phyloP scores from a whole-genome alignment of 2,797 vertebrate genomes.

The Thunnus albacares region DNA sequence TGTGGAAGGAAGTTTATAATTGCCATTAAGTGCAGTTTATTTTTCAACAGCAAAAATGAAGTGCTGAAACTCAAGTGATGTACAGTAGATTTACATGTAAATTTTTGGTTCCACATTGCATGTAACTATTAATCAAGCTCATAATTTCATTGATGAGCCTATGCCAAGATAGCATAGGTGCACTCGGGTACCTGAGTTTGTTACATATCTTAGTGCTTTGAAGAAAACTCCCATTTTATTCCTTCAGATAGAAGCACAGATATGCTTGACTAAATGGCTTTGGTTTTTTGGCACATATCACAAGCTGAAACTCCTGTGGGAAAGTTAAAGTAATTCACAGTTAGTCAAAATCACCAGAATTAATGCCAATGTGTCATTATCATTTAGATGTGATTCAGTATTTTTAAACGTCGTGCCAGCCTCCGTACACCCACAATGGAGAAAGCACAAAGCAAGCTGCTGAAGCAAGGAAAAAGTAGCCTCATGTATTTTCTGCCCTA shows the following conservation, averaged over 20 bases:
- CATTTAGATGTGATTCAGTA: slow-evolving; percentile 21
- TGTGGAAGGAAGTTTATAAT: background rate
- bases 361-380: slow-evolving; percentile 21
- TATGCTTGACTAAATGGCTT: background rate
- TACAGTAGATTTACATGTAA: background rate
- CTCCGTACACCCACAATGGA: slow-evolving; percentile 13
- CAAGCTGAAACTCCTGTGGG: slow-evolving; percentile 3
- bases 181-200: background rate
- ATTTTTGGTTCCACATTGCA: background rate
- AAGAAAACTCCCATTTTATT: background rate
- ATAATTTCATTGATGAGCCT: background rate
- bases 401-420: slow-evolving; percentile 3
- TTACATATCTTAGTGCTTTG: background rate
- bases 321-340: slow-evolving; percentile 6
- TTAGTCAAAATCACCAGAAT: slow-evolving; percentile 18
- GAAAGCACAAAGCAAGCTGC: slow-evolving; percentile 41
- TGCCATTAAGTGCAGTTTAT: background rate
- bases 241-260: slow-evolving; percentile 28
- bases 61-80: background rate
- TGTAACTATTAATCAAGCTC: background rate
- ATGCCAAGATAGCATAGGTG: background rate
- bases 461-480: slow-evolving; percentile 51
- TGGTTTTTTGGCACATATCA: slow-evolving; percentile 16
- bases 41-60: background rate
- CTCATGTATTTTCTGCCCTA: slow-evolving; percentile 43